Percentiles rank a stretch among this genome's conserved stretches.
phyloP scores from a whole-genome alignment of 1,140 invertebrate genomes.

The Zaprionus ornatus region DNA sequence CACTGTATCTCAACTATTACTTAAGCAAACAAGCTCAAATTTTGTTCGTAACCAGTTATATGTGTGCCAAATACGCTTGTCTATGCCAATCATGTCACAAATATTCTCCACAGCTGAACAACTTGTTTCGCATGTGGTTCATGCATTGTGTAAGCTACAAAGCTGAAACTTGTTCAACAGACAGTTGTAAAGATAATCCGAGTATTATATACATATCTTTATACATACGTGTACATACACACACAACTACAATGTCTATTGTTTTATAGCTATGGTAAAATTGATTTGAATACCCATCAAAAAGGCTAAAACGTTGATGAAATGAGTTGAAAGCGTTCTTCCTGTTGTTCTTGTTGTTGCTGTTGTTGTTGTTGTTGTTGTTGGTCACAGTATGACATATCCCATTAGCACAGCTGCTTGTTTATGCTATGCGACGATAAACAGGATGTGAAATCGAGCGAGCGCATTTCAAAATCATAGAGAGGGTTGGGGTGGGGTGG shows the following conservation, averaged over 20 bases:
- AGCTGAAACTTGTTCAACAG: not conserved
- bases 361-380: not conserved
- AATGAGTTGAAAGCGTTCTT: not conserved
- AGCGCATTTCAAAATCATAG: not conserved
- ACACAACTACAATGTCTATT: not conserved
- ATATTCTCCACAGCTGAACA: not conserved
- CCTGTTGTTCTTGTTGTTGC: not conserved
- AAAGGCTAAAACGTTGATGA: not conserved
- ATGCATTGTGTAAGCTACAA: not conserved
- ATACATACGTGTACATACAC: not conserved
- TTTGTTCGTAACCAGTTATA: not conserved
- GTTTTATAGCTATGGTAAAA: not conserved
- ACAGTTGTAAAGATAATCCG: not conserved
- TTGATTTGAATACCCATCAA: not conserved
- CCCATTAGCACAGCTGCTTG: not conserved
- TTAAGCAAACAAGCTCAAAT: not conserved
- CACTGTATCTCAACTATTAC: not conserved
- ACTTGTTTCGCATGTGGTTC: not conserved
- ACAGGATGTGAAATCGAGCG: not conserved
- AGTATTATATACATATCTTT: not conserved
- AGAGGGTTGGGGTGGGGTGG: not conserved
- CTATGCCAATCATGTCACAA: not conserved
- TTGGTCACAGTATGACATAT: not conserved
- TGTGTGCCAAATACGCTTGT: too few species aligned
- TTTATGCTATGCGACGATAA: conserved; percentile 3